Evolutionary conservation across 1,140 invertebrate species (phyloP), one percentile per base, ranked within the genome.

Genomic region (Ceratina australensis): DNA sequence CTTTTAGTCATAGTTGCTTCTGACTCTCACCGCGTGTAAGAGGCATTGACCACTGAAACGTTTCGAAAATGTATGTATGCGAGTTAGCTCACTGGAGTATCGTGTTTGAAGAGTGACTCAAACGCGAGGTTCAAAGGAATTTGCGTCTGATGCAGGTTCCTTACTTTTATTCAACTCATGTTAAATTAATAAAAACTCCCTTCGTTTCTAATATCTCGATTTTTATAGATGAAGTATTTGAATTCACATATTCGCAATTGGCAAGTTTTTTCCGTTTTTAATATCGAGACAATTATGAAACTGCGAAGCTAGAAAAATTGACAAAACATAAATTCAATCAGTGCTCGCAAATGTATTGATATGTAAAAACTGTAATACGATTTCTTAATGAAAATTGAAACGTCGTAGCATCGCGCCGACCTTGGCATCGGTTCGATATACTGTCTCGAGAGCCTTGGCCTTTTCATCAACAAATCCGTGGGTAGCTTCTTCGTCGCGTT

Each of bases 341-440:
- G n/a, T n/a, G n/a, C n/a, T n/a, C n/a, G n/a, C n/a, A n/a, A n/a
- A n/a, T n/a, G n/a, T n/a, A n/a, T n/a, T n/a, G n/a, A n/a, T n/a
- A n/a, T n/a, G n/a, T 67, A 60, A 20, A 52, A 24, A 47, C 16
- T 22, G 57, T 47, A n/a, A 26, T 24, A 26, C 13, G n/a, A 24
- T 63, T 72, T 78, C 72, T 33, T 13, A n/a, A 68, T 42, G 56
- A 68, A 64, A 64, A n/a, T n/a, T n/a, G n/a, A n/a, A 64, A 63
- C 33, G 7, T 7, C 13, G 66, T 5, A 13, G 12, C 7, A 5
- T 76, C 42, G 49, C 52, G 57, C 8, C 77, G 68, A 24, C 82
- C 82, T 83, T 83, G 82, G 80, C 81, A 83, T 10, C 67, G 52
- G 26, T 64, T 75, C 77, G 59, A 80, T 83, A 80, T 56, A 83